A percentile compares a stretch with the other conserved stretches of the same genome.
These are phyloP conservation scores for Phyto melanocephala DNA, from an alignment of 2,888 invertebrate species.

Conservation along the genomic window DNA sequence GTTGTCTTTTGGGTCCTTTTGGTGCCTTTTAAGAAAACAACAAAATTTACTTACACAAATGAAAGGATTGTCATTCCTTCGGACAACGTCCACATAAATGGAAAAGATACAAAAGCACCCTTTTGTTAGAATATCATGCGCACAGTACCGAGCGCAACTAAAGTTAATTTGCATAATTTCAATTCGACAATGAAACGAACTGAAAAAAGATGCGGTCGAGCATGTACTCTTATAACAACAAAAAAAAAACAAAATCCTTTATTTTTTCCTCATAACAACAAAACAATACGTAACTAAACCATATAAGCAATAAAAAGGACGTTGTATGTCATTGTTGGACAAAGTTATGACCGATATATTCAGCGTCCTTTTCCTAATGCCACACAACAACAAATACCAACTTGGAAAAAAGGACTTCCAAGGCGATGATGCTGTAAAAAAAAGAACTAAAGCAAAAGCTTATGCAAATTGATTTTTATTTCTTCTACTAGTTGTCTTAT, in stretches of 20 bases:
- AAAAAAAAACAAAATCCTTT: slow-evolving; percentile 1
- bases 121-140: slow-evolving; percentile 22
- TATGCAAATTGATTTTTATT: slow-evolving; percentile 55
- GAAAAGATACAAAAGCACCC: slow-evolving; percentile 54
- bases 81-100: slow-evolving; percentile 62
- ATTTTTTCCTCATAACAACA: too few relatives aligned
- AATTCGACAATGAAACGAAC: slow-evolving; percentile 17
- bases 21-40: not conserved
- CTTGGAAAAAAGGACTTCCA: slow-evolving; percentile 39
- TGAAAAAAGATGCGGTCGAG: slow-evolving; percentile 57
- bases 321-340: slow-evolving; percentile 61
- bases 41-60: not conserved
- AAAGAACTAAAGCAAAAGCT: slow-evolving; percentile 41
- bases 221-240: slow-evolving; percentile 14
- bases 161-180: slow-evolving; percentile 60
- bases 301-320: slow-evolving; percentile 23
- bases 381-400: not conserved
- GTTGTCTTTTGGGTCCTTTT: not conserved
- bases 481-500: not conserved
- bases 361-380: slow-evolving; percentile 33
- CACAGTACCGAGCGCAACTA: not conserved
- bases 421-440: slow-evolving; percentile 58
- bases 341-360: slow-evolving; percentile 54
- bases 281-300: not conserved
- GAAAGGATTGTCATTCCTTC: slow-evolving; percentile 63